Percentiles rank a stretch among this genome's conserved stretches.
Conservation (phyloP, 2,888 invertebrate species). For the Unio delphinus region DNA sequence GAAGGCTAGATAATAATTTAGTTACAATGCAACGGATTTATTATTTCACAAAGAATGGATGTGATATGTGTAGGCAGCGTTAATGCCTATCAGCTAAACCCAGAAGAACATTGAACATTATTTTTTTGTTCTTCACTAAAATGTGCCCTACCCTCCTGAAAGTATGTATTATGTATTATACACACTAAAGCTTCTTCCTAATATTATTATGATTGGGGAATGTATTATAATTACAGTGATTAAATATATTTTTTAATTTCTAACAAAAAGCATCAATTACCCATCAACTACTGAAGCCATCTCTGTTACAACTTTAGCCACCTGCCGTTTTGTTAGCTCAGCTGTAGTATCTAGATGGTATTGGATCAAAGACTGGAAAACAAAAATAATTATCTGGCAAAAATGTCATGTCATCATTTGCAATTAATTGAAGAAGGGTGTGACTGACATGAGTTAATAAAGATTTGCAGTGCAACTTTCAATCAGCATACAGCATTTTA, state of each 20-base stretch:
- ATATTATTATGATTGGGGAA: too few relatives aligned
- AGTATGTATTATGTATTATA: too few relatives aligned
- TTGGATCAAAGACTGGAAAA: constrained; percentile 58
- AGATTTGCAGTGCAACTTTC: neutral
- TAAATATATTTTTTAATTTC: neutral
- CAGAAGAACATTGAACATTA: too few relatives aligned
- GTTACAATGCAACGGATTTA: too few relatives aligned
- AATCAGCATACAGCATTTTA: too few relatives aligned
- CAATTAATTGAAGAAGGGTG: neutral
- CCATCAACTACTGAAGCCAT: constrained; percentile 31
- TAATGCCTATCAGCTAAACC: too few relatives aligned
- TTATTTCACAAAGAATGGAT: too few relatives aligned
- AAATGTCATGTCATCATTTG: neutral
- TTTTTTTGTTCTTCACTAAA: too few relatives aligned
- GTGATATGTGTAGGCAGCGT: too few relatives aligned
- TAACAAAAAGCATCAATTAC: constrained; percentile 20
- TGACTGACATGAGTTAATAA: neutral
- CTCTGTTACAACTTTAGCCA: constrained; percentile 59
- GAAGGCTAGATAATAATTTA: too few relatives aligned
- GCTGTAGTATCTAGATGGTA: constrained; percentile 60
- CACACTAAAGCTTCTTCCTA: too few relatives aligned
- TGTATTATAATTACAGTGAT: neutral
- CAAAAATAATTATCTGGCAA: constrained; percentile 6
- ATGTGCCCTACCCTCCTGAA: too few relatives aligned
- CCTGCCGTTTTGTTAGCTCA: constrained; percentile 56